Conservation (phyloP, 53 echinoderm and acorn worm genomes). For the Arbacia lixula region DNA sequence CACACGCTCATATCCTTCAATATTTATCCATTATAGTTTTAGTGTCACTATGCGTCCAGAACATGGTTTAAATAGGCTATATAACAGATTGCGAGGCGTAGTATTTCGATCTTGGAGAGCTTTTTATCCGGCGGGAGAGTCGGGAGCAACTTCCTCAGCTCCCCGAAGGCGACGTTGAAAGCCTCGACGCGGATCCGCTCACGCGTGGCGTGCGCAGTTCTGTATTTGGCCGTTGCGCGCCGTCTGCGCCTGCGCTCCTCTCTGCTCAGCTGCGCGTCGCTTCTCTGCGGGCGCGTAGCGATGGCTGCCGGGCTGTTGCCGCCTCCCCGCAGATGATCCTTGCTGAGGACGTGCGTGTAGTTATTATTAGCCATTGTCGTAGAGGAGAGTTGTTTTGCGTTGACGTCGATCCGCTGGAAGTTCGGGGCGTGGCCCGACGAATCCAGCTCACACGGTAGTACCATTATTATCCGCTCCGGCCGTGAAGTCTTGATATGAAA, state of each 20-base stretch:
- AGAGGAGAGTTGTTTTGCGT: not conserved
- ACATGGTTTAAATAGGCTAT: conserved; percentile 97
- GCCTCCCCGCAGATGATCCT: not conserved
- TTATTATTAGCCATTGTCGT: conserved; percentile 8
- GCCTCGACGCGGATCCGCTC: conserved; percentile 92
- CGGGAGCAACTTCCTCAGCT: conserved; percentile 86
- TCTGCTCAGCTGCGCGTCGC: conserved; percentile 79
- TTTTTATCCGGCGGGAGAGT: conserved; percentile 97
- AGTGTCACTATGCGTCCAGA: conserved; percentile 81
- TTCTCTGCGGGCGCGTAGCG: conserved; percentile 56
- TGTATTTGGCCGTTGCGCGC: conserved; percentile 91
- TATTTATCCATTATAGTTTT: no score
- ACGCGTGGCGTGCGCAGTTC: conserved; percentile 93
- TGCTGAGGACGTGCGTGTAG: not conserved
- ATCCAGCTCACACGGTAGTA: conserved; percentile 28
- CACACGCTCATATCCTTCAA: no score
- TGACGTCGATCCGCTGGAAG: conserved; percentile 9
- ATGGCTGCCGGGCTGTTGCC: conserved; percentile 45
- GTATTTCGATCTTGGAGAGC: conserved; percentile 92
- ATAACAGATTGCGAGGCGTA: conserved; percentile 91
- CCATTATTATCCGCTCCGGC: no score
- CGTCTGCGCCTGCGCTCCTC: conserved; percentile 87
- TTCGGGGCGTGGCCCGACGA: not conserved
- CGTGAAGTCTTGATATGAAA: no score
- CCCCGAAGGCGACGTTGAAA: conserved; percentile 92